Base-by-base conservation (phyloP, 2,888 invertebrate genomes). In the Lasius fuliginosus region DNA sequence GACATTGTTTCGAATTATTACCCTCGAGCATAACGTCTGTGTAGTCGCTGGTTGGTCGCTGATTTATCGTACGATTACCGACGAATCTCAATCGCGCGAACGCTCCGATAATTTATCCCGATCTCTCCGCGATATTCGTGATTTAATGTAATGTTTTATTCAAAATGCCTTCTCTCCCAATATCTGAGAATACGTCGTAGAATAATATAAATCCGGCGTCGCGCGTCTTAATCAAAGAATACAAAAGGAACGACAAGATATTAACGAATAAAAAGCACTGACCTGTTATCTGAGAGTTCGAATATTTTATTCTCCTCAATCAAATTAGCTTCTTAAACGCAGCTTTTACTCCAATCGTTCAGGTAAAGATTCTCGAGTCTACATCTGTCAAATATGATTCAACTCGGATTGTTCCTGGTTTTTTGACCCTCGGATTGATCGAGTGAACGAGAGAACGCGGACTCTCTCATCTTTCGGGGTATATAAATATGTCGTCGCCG, bases 401-500 rank as follows among this genome's bases (percentile, higher is more conserved):
- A 58, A 23, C 30, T 36, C 73, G 46, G 11, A 23, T 23, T 23
- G 23, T 23, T 23, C 23, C 23, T 23, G 23, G 23, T 23, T 23
- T 23, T 23, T 23, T 23, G 23, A 23, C 0, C 23, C 23, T 23
- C 23, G 23, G 79, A 71, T 73, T 46, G 79, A 81, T 73, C 46
- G 73, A 56, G 71, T 46, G 46, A 81, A 79, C 71, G 79, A 60
- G 71, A 40, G 58, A 30, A 58, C 11, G 71, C 36, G 60, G 40
- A 49, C n/a, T 49, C 49, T 46, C 73, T 79, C 79, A 46, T 71
- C 58, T 71, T 42, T 23, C 58, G 12, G n/a, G 81, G 75, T 73
- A 86, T 88, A 86, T 88, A 89, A 89, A 90, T 85, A 89, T 83
- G 81, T 90, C 86, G 88, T 89, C 87, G 85, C 3, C 83, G 83